Base-by-base conservation (phyloP, 2,888 invertebrate genomes). In the Orthosia cruda region DNA sequence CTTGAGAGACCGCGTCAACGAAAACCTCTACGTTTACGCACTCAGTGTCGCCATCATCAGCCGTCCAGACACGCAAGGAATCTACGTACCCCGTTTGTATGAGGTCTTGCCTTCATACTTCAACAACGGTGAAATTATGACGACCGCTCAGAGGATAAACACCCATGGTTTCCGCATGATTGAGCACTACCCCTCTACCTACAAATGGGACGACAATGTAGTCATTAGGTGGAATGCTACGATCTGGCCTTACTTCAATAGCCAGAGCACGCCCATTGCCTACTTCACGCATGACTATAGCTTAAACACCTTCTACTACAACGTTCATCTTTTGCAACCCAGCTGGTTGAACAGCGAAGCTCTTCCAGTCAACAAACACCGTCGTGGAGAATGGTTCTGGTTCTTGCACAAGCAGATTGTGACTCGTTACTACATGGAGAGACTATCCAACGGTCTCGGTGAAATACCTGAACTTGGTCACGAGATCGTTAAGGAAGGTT, bases 271-370 rank as follows among this genome's bases (percentile, higher is more conserved):
- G 72, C 93, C 96, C 16, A 85, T 98, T 61, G 94, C 97, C 49
- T 98, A 98, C 94, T 98, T 97, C 95, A 97, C 97, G 20, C 98
- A 98, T 89, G 98, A 98, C 91, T 94, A 98, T 71, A 97, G 97
- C 71, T 94, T 98, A 66, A 98, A 98, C 92, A 89, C 97, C 40
- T 97, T 97, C 90, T 98, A 98, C 94, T 97, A 97, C 92, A 97
- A 97, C 90, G 91, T 94, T 82, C 97, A 97, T 84, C 91, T 98
- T 85, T 95, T 97, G 72, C 97, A 97, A 88, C 98, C 98, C 11
- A 97, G 94, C 90, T 98, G 98, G 97, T 95, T 98, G 89, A 96
- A 97, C 76, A 97, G 97, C 71, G 93, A 96, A 20, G 95, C 96
- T 65, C 97, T 96, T 83, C 94, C 96, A 77, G 90, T 97, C 67